Base-by-base conservation (phyloP, 2,797 vertebrate species). In the Phoxinus dragarum region DNA sequence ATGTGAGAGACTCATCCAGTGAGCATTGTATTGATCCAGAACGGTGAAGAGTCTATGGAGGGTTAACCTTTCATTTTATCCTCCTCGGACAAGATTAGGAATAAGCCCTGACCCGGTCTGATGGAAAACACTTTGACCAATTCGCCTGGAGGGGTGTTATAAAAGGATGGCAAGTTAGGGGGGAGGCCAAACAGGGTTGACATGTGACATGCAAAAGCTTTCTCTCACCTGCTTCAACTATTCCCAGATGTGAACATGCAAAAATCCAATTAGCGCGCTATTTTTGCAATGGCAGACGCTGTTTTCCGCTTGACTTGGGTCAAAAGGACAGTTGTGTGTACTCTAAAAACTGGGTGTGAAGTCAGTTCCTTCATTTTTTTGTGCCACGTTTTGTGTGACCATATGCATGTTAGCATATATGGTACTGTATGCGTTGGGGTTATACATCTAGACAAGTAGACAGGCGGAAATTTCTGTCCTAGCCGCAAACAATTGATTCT, bases 231-330 rank as follows among this genome's bases (percentile, higher is more conserved):
- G 72, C 85, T 69, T 11, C 9, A 59, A 69, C 27, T 90, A 91
- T 90, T 90, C 92, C 89, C 90, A 85, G 3, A 59, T 83, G 90
- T 87, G 61, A 86, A 88, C 89, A 93, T 90, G 90, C 90, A 89
- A 92, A 91, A 93, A 94, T 94, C 91, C 92, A 93, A 95, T 95
- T 93, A 94, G 86, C 6, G 16, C 81, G 54, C 73, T 76, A 74
- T 87, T 93, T 90, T 79, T 88, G 88, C 88, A 76, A 59, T 54
- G 5, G 68, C 71, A 79, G 83, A 64, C 0, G 5, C 27, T 21
- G 17, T 79, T 67, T 71, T 36, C 36, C 9, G 5, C 68, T 67
- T 67, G 31, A 59, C 67, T 40, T 82, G 8, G 36, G 64, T 31
- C 49, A 86, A 61, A 44, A 68, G 17, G 27, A 72, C 67, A 54